phyloP scores from a whole-genome alignment of 2,888 invertebrate species.

The Agonum fuliginosum region DNA sequence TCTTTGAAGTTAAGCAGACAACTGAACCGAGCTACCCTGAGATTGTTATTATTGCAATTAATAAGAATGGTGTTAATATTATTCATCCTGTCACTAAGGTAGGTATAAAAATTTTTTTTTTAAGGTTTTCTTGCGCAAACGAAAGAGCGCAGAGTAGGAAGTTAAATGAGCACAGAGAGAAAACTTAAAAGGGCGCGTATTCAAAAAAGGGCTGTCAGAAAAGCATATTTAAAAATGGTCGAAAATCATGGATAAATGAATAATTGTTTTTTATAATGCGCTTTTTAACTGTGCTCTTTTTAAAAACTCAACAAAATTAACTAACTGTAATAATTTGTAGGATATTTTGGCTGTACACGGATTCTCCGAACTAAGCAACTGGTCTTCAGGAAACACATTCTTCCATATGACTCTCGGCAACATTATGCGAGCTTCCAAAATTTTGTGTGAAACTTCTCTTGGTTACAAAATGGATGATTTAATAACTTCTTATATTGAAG shows the following conservation, averaged over 20 bases:
- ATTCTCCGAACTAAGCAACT: constrained; percentile 92
- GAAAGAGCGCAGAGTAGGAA: not conserved
- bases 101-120: constrained; percentile 65
- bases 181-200: too few species aligned
- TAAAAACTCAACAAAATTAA: too few species aligned
- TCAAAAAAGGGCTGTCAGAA: too few species aligned
- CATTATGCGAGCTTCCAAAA: constrained; percentile 90
- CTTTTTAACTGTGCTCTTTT: too few species aligned
- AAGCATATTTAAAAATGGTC: too few species aligned
- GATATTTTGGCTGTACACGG: constrained; percentile 89
- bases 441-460: constrained; percentile 91
- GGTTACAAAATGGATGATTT: constrained; percentile 99
- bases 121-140: not conserved
- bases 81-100: constrained; percentile 92
- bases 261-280: not conserved
- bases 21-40: constrained; percentile 92
- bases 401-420: constrained; percentile 98
- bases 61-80: constrained; percentile 91
- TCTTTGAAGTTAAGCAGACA: constrained; percentile 95
- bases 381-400: constrained; percentile 96
- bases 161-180: too few species aligned
- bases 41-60: constrained; percentile 91
- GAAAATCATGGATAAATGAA: not conserved
- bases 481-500: constrained; percentile 90
- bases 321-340: constrained; percentile 71